A percentile compares a stretch with the other conserved stretches of the same genome.
Conservation (phyloP, 2,888 invertebrate species). For the Timema cristinae region DNA sequence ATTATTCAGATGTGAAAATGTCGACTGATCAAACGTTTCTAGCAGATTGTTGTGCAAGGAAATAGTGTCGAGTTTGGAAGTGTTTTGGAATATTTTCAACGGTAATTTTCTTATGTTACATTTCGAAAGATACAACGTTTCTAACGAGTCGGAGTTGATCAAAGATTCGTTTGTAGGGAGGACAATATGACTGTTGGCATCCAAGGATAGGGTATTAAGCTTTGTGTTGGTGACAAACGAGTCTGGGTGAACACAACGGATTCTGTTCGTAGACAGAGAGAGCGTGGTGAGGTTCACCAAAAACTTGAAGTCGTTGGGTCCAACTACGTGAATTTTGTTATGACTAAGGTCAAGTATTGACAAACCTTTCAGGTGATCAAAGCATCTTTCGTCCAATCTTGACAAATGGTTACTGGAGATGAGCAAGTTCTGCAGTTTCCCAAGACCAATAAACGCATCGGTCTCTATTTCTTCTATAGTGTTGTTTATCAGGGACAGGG, state of each 20-base stretch:
- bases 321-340: constrained; percentile 2
- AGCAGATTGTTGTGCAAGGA: background rate
- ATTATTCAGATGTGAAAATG: background rate
- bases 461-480: constrained; percentile 8
- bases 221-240: constrained; percentile 4
- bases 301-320: constrained; percentile 4
- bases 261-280: background rate
- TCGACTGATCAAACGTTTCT: background rate
- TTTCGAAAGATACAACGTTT: background rate
- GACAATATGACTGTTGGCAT: background rate
- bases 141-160: background rate
- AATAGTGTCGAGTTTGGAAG: background rate
- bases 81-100: background rate
- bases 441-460: background rate
- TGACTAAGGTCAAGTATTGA: background rate
- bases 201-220: background rate
- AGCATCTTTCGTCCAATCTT: constrained; percentile 3
- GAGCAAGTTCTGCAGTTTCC: constrained; percentile 2
- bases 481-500: constrained; percentile 7
- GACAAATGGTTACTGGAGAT: background rate
- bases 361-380: background rate
- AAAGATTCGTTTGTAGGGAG: constrained; percentile 9
- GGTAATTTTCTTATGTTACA: background rate
- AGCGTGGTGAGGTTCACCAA: background rate
- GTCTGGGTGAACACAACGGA: constrained; percentile 9